These are phyloP conservation scores for Climacteris rufus DNA, from an alignment of 2,113 vertebrate species.

Conservation along the genomic window DNA sequence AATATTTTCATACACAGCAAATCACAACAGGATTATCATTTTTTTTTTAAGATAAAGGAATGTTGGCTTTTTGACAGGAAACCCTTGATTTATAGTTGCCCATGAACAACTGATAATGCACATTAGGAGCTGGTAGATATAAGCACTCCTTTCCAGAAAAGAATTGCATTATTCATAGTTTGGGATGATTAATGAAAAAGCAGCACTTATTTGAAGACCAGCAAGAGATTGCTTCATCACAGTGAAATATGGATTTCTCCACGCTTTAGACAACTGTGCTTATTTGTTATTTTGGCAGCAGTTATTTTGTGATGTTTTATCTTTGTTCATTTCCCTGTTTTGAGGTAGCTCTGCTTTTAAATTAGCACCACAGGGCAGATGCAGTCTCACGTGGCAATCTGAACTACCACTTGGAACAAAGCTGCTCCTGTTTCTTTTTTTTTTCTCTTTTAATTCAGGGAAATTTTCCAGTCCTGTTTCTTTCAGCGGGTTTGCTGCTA, in stretches of 20 bases:
- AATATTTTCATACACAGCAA: background rate
- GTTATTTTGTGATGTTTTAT: background rate
- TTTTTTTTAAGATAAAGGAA: background rate
- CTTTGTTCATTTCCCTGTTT: background rate
- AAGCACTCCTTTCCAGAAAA: background rate
- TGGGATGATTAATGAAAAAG: background rate
- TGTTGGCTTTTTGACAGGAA: background rate
- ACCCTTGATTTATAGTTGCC: background rate
- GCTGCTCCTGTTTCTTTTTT: background rate
- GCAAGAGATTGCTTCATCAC: background rate
- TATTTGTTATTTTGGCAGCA: background rate
- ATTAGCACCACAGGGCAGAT: background rate
- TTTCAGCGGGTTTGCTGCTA: background rate
- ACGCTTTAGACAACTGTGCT: background rate
- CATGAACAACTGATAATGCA: background rate
- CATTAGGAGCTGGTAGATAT: background rate
- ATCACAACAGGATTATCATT: background rate
- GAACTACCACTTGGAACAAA: background rate
- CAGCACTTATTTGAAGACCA: background rate
- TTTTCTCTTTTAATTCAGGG: background rate
- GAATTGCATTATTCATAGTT: slow-evolving; percentile 17
- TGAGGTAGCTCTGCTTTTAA: background rate
- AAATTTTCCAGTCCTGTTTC: background rate
- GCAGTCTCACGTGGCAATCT: background rate
- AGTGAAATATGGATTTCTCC: background rate